Base-by-base conservation (phyloP, 2,888 invertebrate species). In the Amorpha juglandis region DNA sequence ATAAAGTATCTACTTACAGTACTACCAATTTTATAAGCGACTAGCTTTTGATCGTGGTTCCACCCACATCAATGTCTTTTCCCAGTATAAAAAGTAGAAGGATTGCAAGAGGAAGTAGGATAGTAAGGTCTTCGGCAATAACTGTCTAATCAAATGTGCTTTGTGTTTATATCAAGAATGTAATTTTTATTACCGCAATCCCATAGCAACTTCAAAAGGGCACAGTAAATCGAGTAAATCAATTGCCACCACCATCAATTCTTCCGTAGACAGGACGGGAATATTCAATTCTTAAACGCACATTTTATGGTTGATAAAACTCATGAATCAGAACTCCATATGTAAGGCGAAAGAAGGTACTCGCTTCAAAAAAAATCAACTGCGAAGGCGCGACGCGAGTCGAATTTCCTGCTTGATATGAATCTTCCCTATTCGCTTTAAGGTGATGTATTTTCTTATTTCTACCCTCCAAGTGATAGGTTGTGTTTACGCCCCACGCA, bases 381-480 rank as follows among this genome's bases (percentile, higher is more conserved):
- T 88, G 75, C 77, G 81, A 78, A 79, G 80, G 80, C 87, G 86
- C 85, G 85, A 88, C 87, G 88, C 87, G 86, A 87, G 83, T 89
- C 86, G 91, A 92, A 92, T 92, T 92, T 92, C 92, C 92, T 91
- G 92, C 78, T 78, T 80, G 93, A 93, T 92, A 92, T 87, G 91
- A 91, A 92, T 92, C 92, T 92, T 92, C 92, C 92, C 91, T 87
- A 85, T 89, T 92, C 90, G 88, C 84, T 92, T 92, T 90, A 91
- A 92, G 92, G 92, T 93, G 92, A 93, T 92, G 91, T 92, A 92
- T 92, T 91, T 90, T 89, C 89, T 87, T 88, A 91, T 92, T 91
- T 88, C 87, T 86, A 84, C 89, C 90, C 89, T 83, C 86, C 76
- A 70, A 73, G 53, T 74, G 76, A 75, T 78, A 76, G 78, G 77